Conservation (phyloP, 1,140 invertebrate species). For the Carposina sasakii region DNA sequence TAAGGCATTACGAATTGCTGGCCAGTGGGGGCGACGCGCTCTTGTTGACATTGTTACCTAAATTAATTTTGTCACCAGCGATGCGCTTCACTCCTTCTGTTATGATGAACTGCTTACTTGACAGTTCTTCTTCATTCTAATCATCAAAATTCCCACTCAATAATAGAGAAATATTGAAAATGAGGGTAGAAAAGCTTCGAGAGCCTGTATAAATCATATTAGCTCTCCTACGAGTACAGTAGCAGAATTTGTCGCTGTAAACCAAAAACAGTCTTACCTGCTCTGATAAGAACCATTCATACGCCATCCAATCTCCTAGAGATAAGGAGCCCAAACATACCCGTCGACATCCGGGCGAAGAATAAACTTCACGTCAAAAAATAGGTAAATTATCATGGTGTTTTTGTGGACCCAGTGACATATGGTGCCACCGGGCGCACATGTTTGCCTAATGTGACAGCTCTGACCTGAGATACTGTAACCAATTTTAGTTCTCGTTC, state of each 20-base stretch:
- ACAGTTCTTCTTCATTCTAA: too few species aligned
- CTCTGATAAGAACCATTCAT: constrained; percentile 52
- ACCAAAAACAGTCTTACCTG: constrained; percentile 40
- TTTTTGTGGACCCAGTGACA: constrained; percentile 34
- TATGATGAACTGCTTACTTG: too few species aligned
- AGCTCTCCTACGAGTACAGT: too few species aligned
- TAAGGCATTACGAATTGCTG: constrained; percentile 67
- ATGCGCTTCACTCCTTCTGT: too few species aligned
- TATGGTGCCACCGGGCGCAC: constrained; percentile 31
- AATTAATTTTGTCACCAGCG: constrained; percentile 36
- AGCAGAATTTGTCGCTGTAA: constrained; percentile 40
- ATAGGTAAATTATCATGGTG: constrained; percentile 26
- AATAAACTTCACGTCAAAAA: constrained; percentile 32
- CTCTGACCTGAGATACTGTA: too few species aligned
- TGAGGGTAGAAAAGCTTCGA: too few species aligned
- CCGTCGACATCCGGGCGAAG: constrained; percentile 40
- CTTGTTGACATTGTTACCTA: constrained; percentile 44
- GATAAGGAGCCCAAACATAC: constrained; percentile 45
- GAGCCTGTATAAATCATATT: too few species aligned
- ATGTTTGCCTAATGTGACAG: constrained; percentile 19
- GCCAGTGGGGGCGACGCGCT: constrained; percentile 35
- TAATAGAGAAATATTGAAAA: too few species aligned
- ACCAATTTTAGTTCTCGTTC: too few species aligned
- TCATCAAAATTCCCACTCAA: too few species aligned
- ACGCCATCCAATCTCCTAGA: constrained; percentile 19